phyloP scores from a whole-genome alignment of 2,797 vertebrate genomes.

The Onychomys leucogaster region DNA sequence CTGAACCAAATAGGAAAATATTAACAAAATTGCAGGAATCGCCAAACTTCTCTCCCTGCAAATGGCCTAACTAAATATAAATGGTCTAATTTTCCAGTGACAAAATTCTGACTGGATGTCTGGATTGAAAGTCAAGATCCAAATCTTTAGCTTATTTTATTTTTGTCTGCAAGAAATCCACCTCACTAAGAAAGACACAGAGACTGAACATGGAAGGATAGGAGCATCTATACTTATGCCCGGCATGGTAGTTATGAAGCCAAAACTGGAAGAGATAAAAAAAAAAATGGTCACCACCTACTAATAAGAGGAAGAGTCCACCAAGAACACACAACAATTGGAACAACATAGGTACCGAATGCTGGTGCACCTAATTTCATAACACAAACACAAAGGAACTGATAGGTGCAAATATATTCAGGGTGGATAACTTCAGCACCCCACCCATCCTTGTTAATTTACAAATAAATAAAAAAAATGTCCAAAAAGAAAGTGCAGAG shows the following conservation, averaged over 20 bases:
- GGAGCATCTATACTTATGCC: background rate
- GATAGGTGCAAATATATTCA: background rate
- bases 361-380: background rate
- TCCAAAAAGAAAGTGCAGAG: background rate
- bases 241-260: background rate
- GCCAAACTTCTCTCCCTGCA: background rate
- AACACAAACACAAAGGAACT: no score
- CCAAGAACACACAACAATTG: background rate
- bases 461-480: background rate
- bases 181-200: background rate
- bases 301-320: background rate
- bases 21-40: background rate
- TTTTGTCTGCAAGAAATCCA: background rate
- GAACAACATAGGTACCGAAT: background rate
- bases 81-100: background rate
- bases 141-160: background rate
- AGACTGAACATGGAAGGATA: background rate
- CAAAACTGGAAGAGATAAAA: background rate
- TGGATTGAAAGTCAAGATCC: background rate
- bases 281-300: background rate
- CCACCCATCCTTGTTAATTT: no score
- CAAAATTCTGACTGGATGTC: background rate
- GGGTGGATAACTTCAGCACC: background rate
- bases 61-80: background rate
- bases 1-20: background rate